Evolutionary conservation across 1,140 invertebrate species (phyloP), one percentile per base, ranked within the genome.

Genomic region (Diorhabda carinulata): DNA sequence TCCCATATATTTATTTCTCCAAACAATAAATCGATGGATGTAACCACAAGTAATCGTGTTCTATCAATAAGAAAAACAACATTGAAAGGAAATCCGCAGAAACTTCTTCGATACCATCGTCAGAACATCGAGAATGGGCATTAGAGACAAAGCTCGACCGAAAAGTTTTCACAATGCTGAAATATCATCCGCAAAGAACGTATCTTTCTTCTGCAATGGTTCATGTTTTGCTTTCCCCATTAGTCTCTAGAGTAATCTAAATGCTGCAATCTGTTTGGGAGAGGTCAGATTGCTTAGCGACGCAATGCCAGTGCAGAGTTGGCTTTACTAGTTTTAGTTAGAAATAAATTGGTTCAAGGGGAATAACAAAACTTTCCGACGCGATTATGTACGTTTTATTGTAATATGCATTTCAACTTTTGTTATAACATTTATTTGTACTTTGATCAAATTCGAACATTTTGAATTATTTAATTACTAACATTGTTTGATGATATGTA

Each of bases 221-320:
- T 52, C 47, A 52, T 52, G 47, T 52, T 52, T 52, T 8, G 47
- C 47, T n/a, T 3, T 52, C 4, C 47, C 47, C 47, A 52, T 52
- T 52, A 52, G 47, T 52, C 47, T 52, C 47, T 52, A 52, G 47
- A 52, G 47, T 52, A 52, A 52, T 52, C 47, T 52, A n/a, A 52
- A 52, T 52, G 47, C 47, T 52, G 47, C 47, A 52, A 52, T 52
- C 47, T 52, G 47, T 52, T 52, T 8, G n/a, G 47, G 47, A 52
- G 47, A 52, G 47, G 47, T 52, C 47, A 52, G 47, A 52, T 52
- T 52, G n/a, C 47, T 52, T 52, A 8, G 6, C 47, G 47, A 52
- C 47, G 47, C 47, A 52, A n/a, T 52, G 6, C 47, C 6, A n/a
- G n/a, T n/a, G 47, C 47, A 52, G 47, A 52, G 47, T 52, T n/a